Conservation (phyloP, 2,888 invertebrate genomes). For the Heteromyza rotundicornis region DNA sequence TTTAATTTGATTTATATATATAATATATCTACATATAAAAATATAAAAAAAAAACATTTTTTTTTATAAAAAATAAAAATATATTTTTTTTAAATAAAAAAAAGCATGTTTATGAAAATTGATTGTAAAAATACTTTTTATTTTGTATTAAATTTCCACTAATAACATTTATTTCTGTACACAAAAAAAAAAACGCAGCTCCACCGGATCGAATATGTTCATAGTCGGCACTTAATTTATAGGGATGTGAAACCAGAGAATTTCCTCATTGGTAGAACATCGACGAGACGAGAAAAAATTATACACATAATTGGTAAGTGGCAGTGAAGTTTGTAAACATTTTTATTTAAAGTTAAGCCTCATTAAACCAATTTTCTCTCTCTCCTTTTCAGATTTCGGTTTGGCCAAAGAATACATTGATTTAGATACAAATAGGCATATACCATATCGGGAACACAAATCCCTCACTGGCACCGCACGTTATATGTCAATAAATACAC, state of each 20-base stretch:
- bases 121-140: slow-evolving; percentile 14
- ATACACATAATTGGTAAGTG: slow-evolving; percentile 94
- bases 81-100: slow-evolving; percentile 5
- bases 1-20: slow-evolving; percentile 11
- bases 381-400: slow-evolving; percentile 86
- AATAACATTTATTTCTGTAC: no score
- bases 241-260: slow-evolving; percentile 99
- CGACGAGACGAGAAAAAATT: slow-evolving; percentile 96
- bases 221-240: slow-evolving; percentile 98
- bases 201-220: slow-evolving; percentile 99
- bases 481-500: slow-evolving; percentile 99
- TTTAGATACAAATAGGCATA: slow-evolving; percentile 99
- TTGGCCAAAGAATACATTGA: slow-evolving; percentile 99
- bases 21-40: no score
- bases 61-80: slow-evolving; percentile 5
- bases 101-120: no score
- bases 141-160: background rate
- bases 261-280: slow-evolving; percentile 97
- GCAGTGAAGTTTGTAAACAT: background rate
- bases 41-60: slow-evolving; percentile 21
- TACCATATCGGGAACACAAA: slow-evolving; percentile 99
- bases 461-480: slow-evolving; percentile 99
- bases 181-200: slow-evolving; percentile 68
- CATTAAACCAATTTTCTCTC: slow-evolving; percentile 16
- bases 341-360: background rate